A percentile compares a stretch with the other conserved stretches of the same genome.
Evolutionary conservation across 2,888 invertebrate genomes (phyloP).

Genomic region (Nomada hirtipes): DNA sequence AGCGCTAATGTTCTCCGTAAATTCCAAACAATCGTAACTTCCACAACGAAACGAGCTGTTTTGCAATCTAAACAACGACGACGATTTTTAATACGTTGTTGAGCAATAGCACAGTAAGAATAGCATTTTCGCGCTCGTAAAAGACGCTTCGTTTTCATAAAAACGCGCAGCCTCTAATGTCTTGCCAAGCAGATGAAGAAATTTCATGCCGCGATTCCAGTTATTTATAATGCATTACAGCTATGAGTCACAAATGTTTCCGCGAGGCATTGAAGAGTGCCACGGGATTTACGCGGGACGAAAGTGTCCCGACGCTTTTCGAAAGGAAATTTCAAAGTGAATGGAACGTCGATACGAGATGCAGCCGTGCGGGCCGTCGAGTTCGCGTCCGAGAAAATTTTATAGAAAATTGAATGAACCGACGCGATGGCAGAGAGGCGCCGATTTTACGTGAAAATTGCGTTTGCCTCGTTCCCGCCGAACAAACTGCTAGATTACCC

Average conservation of each 20-base stretch:
- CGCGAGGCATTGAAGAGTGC: slow-evolving; percentile 25
- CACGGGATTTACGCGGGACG: slow-evolving; percentile 11
- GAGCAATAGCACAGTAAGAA: slow-evolving; percentile 21
- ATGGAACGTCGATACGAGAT: slow-evolving; percentile 41
- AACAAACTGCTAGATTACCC: slow-evolving; percentile 14
- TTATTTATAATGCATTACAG: slow-evolving; percentile 10
- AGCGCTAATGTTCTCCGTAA: neutral
- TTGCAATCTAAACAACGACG: slow-evolving; percentile 14
- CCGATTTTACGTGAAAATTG: slow-evolving; percentile 21
- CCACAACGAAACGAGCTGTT: neutral
- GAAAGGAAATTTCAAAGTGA: slow-evolving; percentile 51
- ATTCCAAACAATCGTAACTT: neutral
- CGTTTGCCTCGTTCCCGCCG: neutral
- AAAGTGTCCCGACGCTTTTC: slow-evolving; percentile 18
- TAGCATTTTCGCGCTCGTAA: slow-evolving; percentile 17
- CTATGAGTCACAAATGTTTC: slow-evolving; percentile 49
- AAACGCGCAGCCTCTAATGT: slow-evolving; percentile 28
- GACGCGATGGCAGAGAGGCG: neutral
- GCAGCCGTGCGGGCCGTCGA: neutral
- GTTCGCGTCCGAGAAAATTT: slow-evolving; percentile 10
- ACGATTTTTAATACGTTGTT: slow-evolving; percentile 32
- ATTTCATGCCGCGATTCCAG: slow-evolving; percentile 48
- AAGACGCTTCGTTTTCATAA: slow-evolving; percentile 19
- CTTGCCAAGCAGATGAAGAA: slow-evolving; percentile 48
- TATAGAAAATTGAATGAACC: slow-evolving; percentile 39